These are phyloP conservation scores for Ctenosaura bakeri DNA, from an alignment of 2,797 vertebrate genomes.

Conservation along the genomic window DNA sequence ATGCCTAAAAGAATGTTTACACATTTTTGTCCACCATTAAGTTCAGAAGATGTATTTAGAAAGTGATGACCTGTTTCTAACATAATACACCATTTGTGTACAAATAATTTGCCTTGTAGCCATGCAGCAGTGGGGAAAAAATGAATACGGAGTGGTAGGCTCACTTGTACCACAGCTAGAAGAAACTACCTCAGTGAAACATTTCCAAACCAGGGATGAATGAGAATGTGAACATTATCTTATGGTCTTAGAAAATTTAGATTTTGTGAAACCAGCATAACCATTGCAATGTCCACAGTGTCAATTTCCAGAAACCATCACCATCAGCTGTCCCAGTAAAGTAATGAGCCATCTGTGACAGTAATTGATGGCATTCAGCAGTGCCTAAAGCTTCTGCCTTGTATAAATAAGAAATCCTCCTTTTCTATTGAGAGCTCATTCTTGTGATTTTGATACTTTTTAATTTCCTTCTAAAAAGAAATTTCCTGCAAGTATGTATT, in stretches of 20 bases:
- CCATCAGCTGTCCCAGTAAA: not conserved
- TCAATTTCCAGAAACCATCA: not conserved
- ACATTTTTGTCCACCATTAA: not conserved
- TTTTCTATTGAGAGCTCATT: not conserved
- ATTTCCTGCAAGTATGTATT: not conserved
- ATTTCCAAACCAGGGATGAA: not conserved
- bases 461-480: conserved; percentile 1
- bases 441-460: not conserved
- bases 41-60: not conserved
- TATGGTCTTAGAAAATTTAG: not conserved
- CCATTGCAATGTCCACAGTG: too few relatives aligned
- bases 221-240: not conserved
- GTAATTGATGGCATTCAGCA: not conserved
- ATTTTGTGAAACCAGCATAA: not conserved
- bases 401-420: not conserved
- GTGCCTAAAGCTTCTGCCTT: not conserved
- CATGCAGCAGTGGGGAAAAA: not conserved
- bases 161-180: not conserved
- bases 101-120: not conserved
- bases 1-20: not conserved
- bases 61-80: not conserved
- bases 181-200: not conserved
- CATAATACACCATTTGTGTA: not conserved
- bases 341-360: not conserved
- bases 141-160: not conserved